Evolutionary conservation across 2,113 vertebrate genomes (phyloP).

Genomic region (Pelmatolapia mariae): DNA sequence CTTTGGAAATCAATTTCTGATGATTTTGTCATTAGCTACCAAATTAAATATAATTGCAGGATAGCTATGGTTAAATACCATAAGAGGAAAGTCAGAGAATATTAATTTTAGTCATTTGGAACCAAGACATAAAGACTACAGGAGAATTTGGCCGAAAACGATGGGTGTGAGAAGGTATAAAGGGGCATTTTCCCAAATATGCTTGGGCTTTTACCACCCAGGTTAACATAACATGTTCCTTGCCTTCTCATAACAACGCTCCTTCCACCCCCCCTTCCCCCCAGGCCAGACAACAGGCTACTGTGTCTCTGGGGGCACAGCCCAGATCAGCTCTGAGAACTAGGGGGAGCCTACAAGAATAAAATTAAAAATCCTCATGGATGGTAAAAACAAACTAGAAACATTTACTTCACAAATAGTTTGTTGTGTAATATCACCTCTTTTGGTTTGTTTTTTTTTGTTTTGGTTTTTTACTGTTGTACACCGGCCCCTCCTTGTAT

Average conservation of each 20-base stretch:
- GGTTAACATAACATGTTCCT: constrained; percentile 67
- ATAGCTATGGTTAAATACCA: not conserved
- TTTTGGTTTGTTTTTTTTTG: accelerated
- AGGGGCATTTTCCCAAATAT: constrained; percentile 59
- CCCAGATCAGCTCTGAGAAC: constrained; percentile 8
- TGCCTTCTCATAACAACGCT: constrained; percentile 52
- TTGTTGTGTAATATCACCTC: not conserved
- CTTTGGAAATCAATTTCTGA: not conserved
- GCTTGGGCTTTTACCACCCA: constrained; percentile 60
- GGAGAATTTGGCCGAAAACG: not conserved
- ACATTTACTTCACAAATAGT: not conserved
- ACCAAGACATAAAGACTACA: not conserved
- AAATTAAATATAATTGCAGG: not conserved
- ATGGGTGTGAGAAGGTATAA: constrained; percentile 36
- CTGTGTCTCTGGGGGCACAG: constrained; percentile 56
- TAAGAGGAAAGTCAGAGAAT: not conserved
- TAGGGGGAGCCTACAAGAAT: not conserved
- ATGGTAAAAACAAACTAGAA: not conserved
- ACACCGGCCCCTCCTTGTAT: not conserved
- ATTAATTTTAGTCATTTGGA: not conserved
- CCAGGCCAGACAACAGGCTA: constrained; percentile 60
- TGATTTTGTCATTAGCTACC: not conserved
- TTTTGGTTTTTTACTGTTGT: not conserved
- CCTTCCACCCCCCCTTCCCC: not conserved
- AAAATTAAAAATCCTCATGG: not conserved